These are phyloP conservation scores for Holcopasites calliopsidis DNA, from an alignment of 1,140 invertebrate genomes.

Conservation along the genomic window DNA sequence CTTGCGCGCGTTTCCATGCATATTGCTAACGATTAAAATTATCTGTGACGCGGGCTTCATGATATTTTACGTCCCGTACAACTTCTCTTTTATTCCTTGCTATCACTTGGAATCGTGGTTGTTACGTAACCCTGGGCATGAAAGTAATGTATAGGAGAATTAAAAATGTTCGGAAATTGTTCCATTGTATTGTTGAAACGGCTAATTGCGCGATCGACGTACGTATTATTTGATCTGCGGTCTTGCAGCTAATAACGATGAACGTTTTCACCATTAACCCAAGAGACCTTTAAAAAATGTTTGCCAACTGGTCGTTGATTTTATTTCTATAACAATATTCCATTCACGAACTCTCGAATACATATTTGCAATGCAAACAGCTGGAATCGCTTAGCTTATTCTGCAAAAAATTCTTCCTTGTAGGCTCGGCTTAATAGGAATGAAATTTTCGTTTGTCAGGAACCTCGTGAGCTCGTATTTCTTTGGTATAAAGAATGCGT, in stretches of 20 bases:
- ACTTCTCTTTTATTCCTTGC: not conserved
- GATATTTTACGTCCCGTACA: slow-evolving; percentile 14
- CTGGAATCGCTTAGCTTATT: not conserved
- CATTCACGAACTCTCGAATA: not conserved
- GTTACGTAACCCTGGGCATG: not conserved
- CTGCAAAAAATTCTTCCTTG: not conserved
- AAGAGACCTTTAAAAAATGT: not conserved
- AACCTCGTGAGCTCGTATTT: not conserved
- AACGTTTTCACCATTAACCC: not conserved
- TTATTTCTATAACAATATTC: not conserved
- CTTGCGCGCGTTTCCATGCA: slow-evolving; percentile 14
- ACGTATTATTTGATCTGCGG: not conserved
- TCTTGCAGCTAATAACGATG: not conserved
- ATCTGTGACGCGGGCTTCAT: slow-evolving; percentile 15
- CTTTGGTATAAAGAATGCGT: not conserved
- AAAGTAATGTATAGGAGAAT: not conserved
- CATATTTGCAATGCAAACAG: not conserved
- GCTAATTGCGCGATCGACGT: not conserved
- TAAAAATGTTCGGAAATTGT: not conserved
- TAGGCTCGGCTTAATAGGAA: not conserved
- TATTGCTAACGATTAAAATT: slow-evolving; percentile 33
- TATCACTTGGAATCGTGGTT: not conserved
- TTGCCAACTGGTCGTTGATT: not conserved
- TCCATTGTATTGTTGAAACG: slow-evolving; percentile 1
- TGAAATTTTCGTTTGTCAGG: not conserved